Percentiles rank a stretch among this genome's conserved stretches.
Evolutionary conservation across 2,797 vertebrate genomes (phyloP).

Genomic region (Microctenopoma steveboyesi): DNA sequence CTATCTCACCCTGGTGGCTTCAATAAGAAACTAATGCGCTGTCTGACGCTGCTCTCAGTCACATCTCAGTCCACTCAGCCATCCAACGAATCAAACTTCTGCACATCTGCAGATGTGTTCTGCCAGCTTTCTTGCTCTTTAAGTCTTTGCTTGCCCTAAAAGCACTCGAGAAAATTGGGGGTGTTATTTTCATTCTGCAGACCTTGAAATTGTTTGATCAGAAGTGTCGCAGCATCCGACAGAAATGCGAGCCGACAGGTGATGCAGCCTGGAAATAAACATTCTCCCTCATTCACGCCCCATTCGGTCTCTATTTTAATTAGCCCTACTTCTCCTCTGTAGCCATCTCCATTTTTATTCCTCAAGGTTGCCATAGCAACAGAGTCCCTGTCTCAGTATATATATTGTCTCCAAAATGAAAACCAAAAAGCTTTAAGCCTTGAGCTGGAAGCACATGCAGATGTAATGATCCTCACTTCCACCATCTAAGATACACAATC

Average conservation of each 20-base stretch:
- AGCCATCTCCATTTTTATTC: conserved; percentile 14
- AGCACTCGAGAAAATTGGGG: background rate
- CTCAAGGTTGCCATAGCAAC: conserved; percentile 39
- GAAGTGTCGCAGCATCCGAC: background rate
- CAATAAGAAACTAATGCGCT: background rate
- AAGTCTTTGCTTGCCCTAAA: background rate
- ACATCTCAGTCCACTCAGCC: background rate
- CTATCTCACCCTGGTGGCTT: background rate
- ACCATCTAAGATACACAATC: background rate
- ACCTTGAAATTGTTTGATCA: conserved; percentile 9
- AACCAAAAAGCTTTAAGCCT: conserved; percentile 3
- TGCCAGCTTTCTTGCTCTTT: background rate
- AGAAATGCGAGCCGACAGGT: background rate
- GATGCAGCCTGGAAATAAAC: conserved; percentile 8
- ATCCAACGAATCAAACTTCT: background rate
- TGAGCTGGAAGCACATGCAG: conserved; percentile 13
- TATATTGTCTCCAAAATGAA: conserved; percentile 33
- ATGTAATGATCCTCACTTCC: conserved; percentile 3
- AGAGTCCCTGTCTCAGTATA: conserved; percentile 7
- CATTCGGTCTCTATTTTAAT: conserved; percentile 33
- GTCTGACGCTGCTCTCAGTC: background rate
- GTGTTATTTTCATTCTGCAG: background rate
- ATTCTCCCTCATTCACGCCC: conserved; percentile 5
- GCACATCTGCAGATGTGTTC: background rate
- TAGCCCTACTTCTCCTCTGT: conserved; percentile 19